Percentiles rank a stretch among this genome's conserved stretches.
These are phyloP conservation scores for Sacculina carcini DNA, from an alignment of 2,888 invertebrate species.

Conservation along the genomic window DNA sequence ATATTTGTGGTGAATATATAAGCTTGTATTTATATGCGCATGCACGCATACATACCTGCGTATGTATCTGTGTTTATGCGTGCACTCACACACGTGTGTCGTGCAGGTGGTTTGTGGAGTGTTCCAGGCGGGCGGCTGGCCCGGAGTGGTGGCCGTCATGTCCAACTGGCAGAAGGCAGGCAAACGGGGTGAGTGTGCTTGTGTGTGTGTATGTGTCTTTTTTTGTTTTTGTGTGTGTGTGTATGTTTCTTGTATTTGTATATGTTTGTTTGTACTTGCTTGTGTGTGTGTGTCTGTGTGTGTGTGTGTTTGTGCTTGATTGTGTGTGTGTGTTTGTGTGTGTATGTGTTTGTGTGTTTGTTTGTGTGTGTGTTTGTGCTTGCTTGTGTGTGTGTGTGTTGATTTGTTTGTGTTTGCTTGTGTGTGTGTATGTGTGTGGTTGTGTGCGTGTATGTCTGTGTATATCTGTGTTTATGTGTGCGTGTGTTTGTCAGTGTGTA, in stretches of 20 bases:
- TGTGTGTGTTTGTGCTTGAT: neutral
- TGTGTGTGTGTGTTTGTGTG: neutral
- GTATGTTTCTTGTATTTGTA: neutral
- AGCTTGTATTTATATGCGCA: too few relatives aligned
- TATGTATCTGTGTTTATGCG: too few relatives aligned
- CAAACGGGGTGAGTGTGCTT: constrained; percentile 36
- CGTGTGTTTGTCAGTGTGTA: neutral
- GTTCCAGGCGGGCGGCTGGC: constrained; percentile 85
- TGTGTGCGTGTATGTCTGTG: neutral
- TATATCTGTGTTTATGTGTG: neutral
- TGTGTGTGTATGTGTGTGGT: constrained; percentile 26
- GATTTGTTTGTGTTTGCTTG: neutral
- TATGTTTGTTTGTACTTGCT: too few relatives aligned
- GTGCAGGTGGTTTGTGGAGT: constrained; percentile 49
- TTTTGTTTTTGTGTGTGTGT: neutral
- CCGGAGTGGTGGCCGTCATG: constrained; percentile 70
- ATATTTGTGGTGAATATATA: too few relatives aligned
- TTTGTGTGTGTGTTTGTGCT: neutral
- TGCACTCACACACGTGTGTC: constrained; percentile 5
- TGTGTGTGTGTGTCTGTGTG: neutral
- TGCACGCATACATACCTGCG: too few relatives aligned
- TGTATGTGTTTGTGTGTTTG: neutral
- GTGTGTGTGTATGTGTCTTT: neutral
- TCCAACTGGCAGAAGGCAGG: constrained; percentile 88
- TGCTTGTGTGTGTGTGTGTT: neutral